Conservation (phyloP, 1,140 invertebrate genomes). For the Sipha flava region DNA sequence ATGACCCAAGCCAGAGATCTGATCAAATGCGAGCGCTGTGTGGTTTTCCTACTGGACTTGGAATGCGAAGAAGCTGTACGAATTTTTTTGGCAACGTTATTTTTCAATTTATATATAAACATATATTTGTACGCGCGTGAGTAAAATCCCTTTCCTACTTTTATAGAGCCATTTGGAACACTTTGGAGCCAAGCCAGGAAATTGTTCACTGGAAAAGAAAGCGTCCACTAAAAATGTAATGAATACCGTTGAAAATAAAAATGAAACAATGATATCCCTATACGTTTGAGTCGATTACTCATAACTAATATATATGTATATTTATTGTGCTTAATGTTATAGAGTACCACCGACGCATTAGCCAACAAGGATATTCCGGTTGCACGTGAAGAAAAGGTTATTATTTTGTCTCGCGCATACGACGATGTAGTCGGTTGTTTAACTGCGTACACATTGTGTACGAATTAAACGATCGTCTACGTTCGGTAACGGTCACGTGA, state of each 20-base stretch:
- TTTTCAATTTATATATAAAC: background rate
- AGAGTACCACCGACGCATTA: background rate
- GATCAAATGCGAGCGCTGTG: conserved; percentile 83
- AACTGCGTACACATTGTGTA: no score
- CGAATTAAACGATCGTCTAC: no score
- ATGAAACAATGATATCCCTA: background rate
- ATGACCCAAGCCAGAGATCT: conserved; percentile 90
- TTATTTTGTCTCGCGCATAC: background rate
- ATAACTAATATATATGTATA: background rate
- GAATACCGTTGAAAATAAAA: background rate
- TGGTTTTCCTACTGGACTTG: conserved; percentile 78
- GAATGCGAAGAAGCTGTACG: conserved; percentile 74
- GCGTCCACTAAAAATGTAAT: conserved; percentile 18
- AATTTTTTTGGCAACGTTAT: conserved; percentile 20
- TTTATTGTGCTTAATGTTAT: background rate
- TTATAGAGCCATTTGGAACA: conserved; percentile 19
- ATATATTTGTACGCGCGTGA: background rate
- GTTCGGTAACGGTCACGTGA: no score
- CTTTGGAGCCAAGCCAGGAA: conserved; percentile 25
- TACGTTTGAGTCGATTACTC: background rate
- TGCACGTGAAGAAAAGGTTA: background rate
- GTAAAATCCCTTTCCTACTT: background rate
- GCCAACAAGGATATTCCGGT: background rate
- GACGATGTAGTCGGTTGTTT: background rate
- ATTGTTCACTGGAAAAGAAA: conserved; percentile 20